Conservation (phyloP, 1,140 invertebrate species). For the Pseudomyrmex pallidus region DNA sequence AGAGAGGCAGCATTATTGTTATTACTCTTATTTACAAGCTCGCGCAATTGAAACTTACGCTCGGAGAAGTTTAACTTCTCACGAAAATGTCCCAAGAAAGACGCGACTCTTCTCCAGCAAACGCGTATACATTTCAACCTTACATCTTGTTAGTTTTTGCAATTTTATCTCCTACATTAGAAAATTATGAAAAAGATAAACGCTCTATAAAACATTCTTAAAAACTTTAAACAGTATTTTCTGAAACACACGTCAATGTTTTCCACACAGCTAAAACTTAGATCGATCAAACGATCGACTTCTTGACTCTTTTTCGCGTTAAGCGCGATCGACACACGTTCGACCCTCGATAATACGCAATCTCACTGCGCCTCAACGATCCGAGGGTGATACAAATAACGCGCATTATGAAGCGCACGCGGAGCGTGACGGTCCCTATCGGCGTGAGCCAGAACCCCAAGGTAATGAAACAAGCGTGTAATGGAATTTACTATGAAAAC, state of each 20-base stretch:
- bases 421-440: slow-evolving; percentile 3
- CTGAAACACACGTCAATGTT: too few species aligned
- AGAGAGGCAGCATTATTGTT: slow-evolving; percentile 4
- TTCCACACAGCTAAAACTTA: too few species aligned
- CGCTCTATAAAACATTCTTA: too few species aligned
- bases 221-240: too few species aligned
- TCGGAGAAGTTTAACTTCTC: neutral
- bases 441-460: slow-evolving; percentile 19
- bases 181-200: too few species aligned
- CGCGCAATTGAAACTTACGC: neutral
- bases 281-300: too few species aligned
- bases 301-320: too few species aligned
- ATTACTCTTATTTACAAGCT: slow-evolving; percentile 12
- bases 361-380: neutral
- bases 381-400: neutral
- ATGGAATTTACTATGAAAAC: slow-evolving; percentile 62
- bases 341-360: slow-evolving; percentile 1
- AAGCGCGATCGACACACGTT: too few species aligned
- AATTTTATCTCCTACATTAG: neutral
- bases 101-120: too few species aligned
- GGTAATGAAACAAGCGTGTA: slow-evolving; percentile 40
- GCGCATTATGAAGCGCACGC: neutral
- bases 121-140: too few species aligned
- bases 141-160: too few species aligned
- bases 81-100: too few species aligned